Evolutionary conservation across 2,797 vertebrate genomes (phyloP), one percentile per base, ranked within the genome.

Genomic region (Typhlichthys eigenmanni): DNA sequence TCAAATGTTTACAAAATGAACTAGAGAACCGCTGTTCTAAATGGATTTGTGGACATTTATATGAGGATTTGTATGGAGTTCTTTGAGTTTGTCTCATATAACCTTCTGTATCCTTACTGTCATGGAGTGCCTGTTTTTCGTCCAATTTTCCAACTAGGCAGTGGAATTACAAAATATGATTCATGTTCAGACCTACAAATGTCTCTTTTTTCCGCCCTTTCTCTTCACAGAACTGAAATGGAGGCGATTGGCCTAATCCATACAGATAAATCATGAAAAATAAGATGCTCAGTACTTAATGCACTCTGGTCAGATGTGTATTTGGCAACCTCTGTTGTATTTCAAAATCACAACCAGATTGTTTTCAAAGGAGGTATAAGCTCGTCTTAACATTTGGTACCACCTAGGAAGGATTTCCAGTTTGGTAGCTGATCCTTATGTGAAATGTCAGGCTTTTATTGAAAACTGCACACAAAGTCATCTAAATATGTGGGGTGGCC

Each of bases 271-370:
- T 89, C 85, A 81, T 56, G 64, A 74, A 83, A 69, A 88, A 83
- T 82, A 87, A 87, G 78, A 83, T 79, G 67, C 80, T 88, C 85
- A 78, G 73, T 87, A 71, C 73, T 70, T 76, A 85, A 84, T 81
- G 58, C 71, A 78, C 85, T 67, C 79, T 57, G 64, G 59, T 53
- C 65, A 61, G 49, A 57, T 19, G 32, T 32, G 48, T 49, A 66
- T 82, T 79, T 86, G 86, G 86, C 82, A 78, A 58, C 5, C 7
- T 71, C 68, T 65, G 47, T 60, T 46, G 34, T 69, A 64, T 75
- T 82, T 79, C 64, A 55, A 85, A 75, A 87, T 85, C 80, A 86
- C 86, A 88, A 87, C 78, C 82, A 85, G 86, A 87, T 78, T 82
- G 66, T 58, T 55, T 47, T 60, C 52, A 66, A 68, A 60, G 60